phyloP scores from a whole-genome alignment of 2,113 vertebrate genomes.

The Eleginops maclovinus region DNA sequence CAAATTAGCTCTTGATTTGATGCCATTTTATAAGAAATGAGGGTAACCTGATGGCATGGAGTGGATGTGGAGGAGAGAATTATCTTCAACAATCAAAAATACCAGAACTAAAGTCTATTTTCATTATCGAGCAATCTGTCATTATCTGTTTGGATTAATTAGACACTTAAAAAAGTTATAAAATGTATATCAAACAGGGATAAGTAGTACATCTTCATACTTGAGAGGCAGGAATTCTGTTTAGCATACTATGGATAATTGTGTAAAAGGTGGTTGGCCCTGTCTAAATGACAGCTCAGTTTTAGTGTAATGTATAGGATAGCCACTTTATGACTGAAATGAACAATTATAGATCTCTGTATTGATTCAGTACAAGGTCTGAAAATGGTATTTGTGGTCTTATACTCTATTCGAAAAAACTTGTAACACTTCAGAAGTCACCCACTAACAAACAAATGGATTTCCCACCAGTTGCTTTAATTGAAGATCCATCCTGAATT shows the following conservation, averaged over 20 bases:
- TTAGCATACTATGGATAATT: no score
- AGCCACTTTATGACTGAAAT: no score
- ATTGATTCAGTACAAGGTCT: not conserved
- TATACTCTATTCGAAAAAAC: constrained; percentile 9
- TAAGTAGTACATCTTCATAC: not conserved
- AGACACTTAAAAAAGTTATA: not conserved
- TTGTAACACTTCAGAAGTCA: not conserved
- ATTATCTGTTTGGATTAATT: not conserved
- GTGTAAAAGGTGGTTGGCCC: no score
- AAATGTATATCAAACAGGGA: not conserved
- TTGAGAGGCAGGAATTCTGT: not conserved
- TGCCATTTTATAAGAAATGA: not conserved
- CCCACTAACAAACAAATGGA: constrained; percentile 34
- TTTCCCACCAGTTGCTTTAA: constrained; percentile 45
- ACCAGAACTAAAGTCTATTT: not conserved
- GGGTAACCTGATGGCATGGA: not conserved
- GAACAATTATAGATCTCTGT: no score
- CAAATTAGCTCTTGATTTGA: not conserved
- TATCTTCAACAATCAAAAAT: constrained; percentile 13
- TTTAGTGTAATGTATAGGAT: no score
- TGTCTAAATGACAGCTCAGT: no score
- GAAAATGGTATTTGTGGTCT: not conserved
- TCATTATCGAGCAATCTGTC: not conserved
- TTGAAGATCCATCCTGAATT: constrained; percentile 39
- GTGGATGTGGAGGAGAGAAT: not conserved